Evolutionary conservation across 2,113 vertebrate genomes (phyloP).

Genomic region (Tragelaphus strepsiceros): DNA sequence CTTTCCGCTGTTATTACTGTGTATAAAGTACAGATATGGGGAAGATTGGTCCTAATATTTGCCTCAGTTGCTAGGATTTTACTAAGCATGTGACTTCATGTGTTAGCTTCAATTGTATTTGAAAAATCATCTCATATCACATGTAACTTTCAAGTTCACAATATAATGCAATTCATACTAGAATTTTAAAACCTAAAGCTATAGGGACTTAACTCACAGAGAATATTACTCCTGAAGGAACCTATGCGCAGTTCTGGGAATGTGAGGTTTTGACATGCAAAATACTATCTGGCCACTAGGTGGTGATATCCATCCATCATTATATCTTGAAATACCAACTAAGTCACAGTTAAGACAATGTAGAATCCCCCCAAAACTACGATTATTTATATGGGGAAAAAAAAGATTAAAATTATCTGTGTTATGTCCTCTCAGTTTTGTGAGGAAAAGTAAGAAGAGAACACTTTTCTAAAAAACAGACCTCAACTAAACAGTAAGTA

Average conservation of each 20-base stretch:
- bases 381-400: background rate
- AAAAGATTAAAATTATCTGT: background rate
- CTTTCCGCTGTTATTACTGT: background rate
- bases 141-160: background rate
- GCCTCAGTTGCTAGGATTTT: background rate
- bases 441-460: background rate
- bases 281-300: conserved; percentile 74
- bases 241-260: background rate
- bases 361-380: background rate
- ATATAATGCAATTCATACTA: background rate
- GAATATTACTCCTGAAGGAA: background rate
- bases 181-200: background rate
- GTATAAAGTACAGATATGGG: background rate
- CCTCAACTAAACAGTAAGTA: background rate
- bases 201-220: background rate
- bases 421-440: background rate
- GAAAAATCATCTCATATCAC: background rate
- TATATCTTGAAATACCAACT: background rate
- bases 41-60: background rate
- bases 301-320: conserved; percentile 67
- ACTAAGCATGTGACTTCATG: background rate
- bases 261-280: background rate
- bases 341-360: background rate
- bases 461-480: background rate
- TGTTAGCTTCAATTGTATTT: background rate